These are phyloP conservation scores for Eutrigla gurnardus DNA, from an alignment of 2,797 vertebrate species.

Conservation along the genomic window DNA sequence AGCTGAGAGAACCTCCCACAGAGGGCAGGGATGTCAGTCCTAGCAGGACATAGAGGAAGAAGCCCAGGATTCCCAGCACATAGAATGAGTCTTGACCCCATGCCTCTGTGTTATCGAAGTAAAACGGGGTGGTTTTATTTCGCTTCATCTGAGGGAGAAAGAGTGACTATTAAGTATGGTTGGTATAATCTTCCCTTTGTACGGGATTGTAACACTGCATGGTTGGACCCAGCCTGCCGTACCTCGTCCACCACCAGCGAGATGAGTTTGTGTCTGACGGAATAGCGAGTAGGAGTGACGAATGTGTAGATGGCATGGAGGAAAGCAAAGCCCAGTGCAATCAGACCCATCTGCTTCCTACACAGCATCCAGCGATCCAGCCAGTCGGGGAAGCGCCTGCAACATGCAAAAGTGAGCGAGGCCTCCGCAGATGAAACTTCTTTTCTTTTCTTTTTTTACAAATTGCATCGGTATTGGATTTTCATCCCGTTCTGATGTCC, in stretches of 20 bases:
- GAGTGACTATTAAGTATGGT: background rate
- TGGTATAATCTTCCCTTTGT: background rate
- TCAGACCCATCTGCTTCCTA: conserved; percentile 93
- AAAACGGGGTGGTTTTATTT: conserved; percentile 81
- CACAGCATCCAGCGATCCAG: conserved; percentile 94
- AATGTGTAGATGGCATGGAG: conserved; percentile 89
- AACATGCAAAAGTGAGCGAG: conserved; percentile 31
- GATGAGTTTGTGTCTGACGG: conserved; percentile 68
- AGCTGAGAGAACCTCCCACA: conserved; percentile 92
- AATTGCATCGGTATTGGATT: conserved; percentile 9
- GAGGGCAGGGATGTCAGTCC: conserved; percentile 95
- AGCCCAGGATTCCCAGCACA: conserved; percentile 89
- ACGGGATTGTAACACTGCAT: conserved; percentile 11
- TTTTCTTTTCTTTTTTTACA: conserved; percentile 9
- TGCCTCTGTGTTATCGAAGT: conserved; percentile 76
- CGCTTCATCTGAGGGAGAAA: conserved; percentile 74
- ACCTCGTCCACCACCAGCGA: conserved; percentile 70
- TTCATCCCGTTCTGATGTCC: conserved; percentile 15
- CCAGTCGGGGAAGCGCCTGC: conserved; percentile 89
- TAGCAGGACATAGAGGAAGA: conserved; percentile 89
- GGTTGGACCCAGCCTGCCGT: conserved; percentile 21
- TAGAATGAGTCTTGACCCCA: conserved; percentile 89
- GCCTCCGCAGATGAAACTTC: background rate
- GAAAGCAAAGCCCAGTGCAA: conserved; percentile 89
- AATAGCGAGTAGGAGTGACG: conserved; percentile 57